phyloP scores from a whole-genome alignment of 2,113 vertebrate species.

The Poeciliopsis occidentalis region DNA sequence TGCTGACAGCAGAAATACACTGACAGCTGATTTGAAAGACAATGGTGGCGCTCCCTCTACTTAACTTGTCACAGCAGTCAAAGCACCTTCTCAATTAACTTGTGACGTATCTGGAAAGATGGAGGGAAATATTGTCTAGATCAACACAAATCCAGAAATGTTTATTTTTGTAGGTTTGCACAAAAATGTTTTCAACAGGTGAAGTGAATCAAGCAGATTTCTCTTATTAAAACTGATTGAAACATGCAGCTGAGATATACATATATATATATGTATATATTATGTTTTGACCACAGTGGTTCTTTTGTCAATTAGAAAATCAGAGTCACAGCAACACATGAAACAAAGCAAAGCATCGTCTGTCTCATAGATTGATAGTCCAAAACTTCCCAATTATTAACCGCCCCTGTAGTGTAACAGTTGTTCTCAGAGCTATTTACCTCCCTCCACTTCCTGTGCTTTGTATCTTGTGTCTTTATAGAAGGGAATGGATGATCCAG shows the following conservation, averaged over 20 bases:
- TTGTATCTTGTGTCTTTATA: conserved; percentile 73
- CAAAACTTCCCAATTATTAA: conserved; percentile 80
- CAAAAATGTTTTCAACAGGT: background rate
- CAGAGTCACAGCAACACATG: background rate
- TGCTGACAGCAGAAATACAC: conserved; percentile 77
- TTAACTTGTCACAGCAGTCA: conserved; percentile 82
- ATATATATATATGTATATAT: no score
- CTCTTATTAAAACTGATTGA: background rate
- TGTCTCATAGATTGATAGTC: conserved; percentile 61
- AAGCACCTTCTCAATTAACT: conserved; percentile 74
- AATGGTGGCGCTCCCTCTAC: conserved; percentile 76
- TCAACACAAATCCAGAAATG: conserved; percentile 5
- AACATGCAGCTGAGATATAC: background rate
- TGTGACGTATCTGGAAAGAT: conserved; percentile 58
- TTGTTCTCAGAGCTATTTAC: conserved; percentile 66
- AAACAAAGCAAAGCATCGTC: conserved; percentile 30
- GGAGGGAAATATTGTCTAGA: conserved; percentile 43
- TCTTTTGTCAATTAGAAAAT: background rate
- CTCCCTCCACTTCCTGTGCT: conserved; percentile 77
- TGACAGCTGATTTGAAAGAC: conserved; percentile 84
- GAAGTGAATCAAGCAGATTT: background rate
- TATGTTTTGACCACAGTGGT: background rate
- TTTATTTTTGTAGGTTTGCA: background rate
- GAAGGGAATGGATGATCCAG: conserved; percentile 73
- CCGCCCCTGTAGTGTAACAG: conserved; percentile 68